phyloP scores from a whole-genome alignment of 2,113 vertebrate species.

The Argyrosomus japonicus region DNA sequence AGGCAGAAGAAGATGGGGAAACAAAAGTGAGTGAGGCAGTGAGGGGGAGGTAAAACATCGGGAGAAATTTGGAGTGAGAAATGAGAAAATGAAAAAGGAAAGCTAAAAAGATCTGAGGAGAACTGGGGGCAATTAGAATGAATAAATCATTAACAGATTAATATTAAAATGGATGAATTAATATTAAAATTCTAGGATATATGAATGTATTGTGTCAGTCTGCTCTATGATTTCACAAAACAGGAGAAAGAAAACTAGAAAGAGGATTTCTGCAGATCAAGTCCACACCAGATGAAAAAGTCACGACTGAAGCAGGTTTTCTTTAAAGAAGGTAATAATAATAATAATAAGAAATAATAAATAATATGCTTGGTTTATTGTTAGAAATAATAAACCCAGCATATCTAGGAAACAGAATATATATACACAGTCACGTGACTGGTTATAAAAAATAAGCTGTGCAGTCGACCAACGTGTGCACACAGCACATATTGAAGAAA shows the following conservation, averaged over 20 bases:
- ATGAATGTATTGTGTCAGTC: conserved; percentile 42
- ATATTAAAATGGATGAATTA: conserved; percentile 56
- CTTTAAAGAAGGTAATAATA: background rate
- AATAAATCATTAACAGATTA: conserved; percentile 64
- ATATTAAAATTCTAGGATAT: conserved; percentile 37
- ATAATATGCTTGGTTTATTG: no score
- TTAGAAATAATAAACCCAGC: background rate
- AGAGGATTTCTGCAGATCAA: background rate
- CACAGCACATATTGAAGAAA: background rate
- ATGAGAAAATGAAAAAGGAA: conserved; percentile 44
- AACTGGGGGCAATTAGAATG: conserved; percentile 53
- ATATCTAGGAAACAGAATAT: background rate
- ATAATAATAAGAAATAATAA: no score
- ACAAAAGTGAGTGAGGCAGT: background rate
- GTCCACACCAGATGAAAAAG: conserved; percentile 5
- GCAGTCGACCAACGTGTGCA: background rate
- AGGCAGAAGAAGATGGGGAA: background rate
- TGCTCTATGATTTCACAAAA: conserved; percentile 27
- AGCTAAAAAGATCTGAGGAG: conserved; percentile 49
- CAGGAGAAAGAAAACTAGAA: background rate
- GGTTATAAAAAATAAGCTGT: background rate
- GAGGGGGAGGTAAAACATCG: background rate
- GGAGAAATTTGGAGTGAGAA: conserved; percentile 31
- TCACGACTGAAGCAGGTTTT: background rate
- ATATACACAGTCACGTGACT: background rate